A percentile compares a stretch with the other conserved stretches of the same genome.
These are phyloP conservation scores for Parnassius apollo DNA, from an alignment of 2,888 invertebrate genomes.

Conservation along the genomic window DNA sequence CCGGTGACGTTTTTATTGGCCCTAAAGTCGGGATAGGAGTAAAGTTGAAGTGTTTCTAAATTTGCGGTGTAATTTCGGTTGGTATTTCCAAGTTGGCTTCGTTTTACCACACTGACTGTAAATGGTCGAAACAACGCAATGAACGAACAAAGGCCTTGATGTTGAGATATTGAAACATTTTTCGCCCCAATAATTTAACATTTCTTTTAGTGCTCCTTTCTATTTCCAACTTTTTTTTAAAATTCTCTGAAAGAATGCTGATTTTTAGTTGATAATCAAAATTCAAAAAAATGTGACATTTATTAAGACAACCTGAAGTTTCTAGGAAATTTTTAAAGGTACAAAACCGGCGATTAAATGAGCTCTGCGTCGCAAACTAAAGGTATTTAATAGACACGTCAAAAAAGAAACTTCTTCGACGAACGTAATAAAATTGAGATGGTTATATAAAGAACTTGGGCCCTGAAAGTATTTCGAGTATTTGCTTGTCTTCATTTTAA, in stretches of 20 bases:
- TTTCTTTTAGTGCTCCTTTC: too few relatives aligned
- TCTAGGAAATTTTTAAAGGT: conserved; percentile 38
- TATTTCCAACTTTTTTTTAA: background rate
- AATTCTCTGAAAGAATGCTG: conserved; percentile 1
- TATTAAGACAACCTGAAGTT: conserved; percentile 36
- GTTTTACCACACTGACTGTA: conserved; percentile 9
- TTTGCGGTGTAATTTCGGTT: conserved; percentile 55
- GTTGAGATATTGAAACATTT: background rate
- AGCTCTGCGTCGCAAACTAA: conserved; percentile 42
- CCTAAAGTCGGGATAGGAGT: conserved; percentile 67
- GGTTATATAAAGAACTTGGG: conserved; percentile 40
- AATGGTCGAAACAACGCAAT: conserved; percentile 5
- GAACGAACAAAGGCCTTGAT: background rate
- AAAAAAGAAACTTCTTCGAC: conserved; percentile 48
- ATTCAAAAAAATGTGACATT: background rate
- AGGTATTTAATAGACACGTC: conserved; percentile 65
- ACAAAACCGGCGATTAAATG: conserved; percentile 40
- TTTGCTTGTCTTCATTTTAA: conserved; percentile 56
- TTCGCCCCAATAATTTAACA: background rate
- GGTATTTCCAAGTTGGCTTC: conserved; percentile 4
- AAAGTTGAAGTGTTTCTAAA: conserved; percentile 65
- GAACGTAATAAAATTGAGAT: conserved; percentile 49
- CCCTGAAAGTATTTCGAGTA: conserved; percentile 42
- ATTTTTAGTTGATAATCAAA: background rate
- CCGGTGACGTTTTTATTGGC: conserved; percentile 71